Conservation (phyloP, 23 tunicate genomes). For the Trididemnum nubilum region DNA sequence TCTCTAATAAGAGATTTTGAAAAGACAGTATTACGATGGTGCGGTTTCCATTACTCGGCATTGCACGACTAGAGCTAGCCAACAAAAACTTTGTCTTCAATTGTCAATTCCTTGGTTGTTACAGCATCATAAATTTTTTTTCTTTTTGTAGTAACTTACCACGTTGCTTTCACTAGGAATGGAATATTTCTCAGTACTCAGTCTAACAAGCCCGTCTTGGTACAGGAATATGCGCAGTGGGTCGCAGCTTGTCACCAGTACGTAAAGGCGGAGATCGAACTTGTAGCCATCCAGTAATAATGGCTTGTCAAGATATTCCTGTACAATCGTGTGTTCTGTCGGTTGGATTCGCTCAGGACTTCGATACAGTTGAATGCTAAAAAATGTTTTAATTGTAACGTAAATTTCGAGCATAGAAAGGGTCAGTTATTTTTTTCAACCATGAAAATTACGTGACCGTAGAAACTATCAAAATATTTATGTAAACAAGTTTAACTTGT, state of each 20-base stretch:
- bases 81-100: too few relatives aligned
- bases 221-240: conserved; percentile 72
- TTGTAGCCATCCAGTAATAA: conserved; percentile 75
- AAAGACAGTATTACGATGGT: too few relatives aligned
- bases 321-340: conserved; percentile 73
- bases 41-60: too few relatives aligned
- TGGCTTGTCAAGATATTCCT: conserved; percentile 84
- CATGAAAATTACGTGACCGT: too few relatives aligned
- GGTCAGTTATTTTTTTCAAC: too few relatives aligned
- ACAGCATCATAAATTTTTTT: too few relatives aligned
- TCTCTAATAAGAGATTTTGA: too few relatives aligned
- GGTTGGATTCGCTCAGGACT: conserved; percentile 66
- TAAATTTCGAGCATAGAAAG: too few relatives aligned
- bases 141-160: conserved; percentile 29
- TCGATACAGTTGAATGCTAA: conserved; percentile 70
- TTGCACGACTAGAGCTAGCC: too few relatives aligned
- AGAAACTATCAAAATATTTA: too few relatives aligned
- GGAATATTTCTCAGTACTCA: conserved; percentile 85
- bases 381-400: background rate
- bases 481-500: too few relatives aligned
- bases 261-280: conserved; percentile 77
- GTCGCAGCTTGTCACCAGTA: conserved; percentile 81
- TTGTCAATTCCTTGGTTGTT: too few relatives aligned
- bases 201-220: conserved; percentile 81
- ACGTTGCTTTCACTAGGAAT: conserved; percentile 62